phyloP scores from a whole-genome alignment of 2,888 invertebrate species.

The Cantharis rufa region DNA sequence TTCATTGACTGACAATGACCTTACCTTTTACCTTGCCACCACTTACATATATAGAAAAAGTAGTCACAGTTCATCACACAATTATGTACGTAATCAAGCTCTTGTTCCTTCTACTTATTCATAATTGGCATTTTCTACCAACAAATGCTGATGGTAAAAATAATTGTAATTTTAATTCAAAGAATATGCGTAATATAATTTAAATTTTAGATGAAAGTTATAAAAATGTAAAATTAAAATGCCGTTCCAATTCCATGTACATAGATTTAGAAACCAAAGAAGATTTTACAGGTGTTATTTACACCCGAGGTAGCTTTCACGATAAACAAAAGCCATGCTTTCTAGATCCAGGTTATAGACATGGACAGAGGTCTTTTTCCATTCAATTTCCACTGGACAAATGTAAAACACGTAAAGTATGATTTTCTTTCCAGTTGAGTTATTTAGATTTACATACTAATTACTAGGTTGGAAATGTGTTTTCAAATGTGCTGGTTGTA shows the following conservation, averaged over 20 bases:
- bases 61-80: background rate
- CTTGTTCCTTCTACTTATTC: background rate
- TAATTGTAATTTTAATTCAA: background rate
- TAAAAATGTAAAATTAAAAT: slow-evolving; percentile 61
- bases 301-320: slow-evolving; percentile 65
- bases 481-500: slow-evolving; percentile 65
- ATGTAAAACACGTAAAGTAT: slow-evolving; percentile 61
- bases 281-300: slow-evolving; percentile 65
- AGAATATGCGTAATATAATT: slow-evolving; percentile 56
- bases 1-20: slow-evolving; percentile 15
- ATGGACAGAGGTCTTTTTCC: slow-evolving; percentile 56
- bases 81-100: background rate
- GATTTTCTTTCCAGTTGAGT: background rate
- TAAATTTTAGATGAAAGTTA: slow-evolving; percentile 62
- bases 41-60: background rate
- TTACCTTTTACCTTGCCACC: background rate
- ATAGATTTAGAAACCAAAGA: slow-evolving; percentile 57
- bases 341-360: slow-evolving; percentile 56
- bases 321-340: slow-evolving; percentile 63
- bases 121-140: background rate
- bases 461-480: slow-evolving; percentile 59
- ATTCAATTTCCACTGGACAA: slow-evolving; percentile 62
- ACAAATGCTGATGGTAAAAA: background rate
- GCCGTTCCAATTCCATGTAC: slow-evolving; percentile 62
- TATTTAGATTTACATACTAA: background rate